These are phyloP conservation scores for Xenopus laevis DNA, from an alignment of 2,113 vertebrate species.

Conservation along the genomic window DNA sequence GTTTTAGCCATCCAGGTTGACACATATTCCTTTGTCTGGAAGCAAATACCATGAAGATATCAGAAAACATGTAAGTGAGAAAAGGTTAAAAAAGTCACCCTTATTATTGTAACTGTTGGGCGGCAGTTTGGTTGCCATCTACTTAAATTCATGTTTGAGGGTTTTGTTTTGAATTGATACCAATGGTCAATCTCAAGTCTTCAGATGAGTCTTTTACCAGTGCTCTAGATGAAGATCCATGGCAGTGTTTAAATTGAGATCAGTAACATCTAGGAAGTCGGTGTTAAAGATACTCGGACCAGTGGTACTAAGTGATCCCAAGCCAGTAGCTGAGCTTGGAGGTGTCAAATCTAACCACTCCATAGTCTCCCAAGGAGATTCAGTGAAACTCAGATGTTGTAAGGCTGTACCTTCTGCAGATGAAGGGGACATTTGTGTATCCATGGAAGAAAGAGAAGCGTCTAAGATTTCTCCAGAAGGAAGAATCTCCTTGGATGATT, in stretches of 20 bases:
- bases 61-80: too few relatives aligned
- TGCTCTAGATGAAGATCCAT: slow-evolving; percentile 96
- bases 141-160: background rate
- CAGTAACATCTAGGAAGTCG: slow-evolving; percentile 90
- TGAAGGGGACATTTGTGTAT: slow-evolving; percentile 72
- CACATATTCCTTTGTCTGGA: too few relatives aligned
- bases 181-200: slow-evolving; percentile 5
- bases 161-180: slow-evolving; percentile 13
- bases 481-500: slow-evolving; percentile 76
- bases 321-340: slow-evolving; percentile 78
- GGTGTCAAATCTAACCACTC: slow-evolving; percentile 95
- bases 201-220: slow-evolving; percentile 68
- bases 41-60: too few relatives aligned
- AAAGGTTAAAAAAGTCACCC: background rate
- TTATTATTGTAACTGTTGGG: background rate
- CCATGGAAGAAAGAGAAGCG: slow-evolving; percentile 77
- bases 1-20: too few relatives aligned
- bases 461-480: slow-evolving; percentile 81
- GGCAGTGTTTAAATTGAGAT: slow-evolving; percentile 89
- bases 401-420: slow-evolving; percentile 75
- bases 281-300: slow-evolving; percentile 91
- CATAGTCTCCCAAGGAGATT: slow-evolving; percentile 94
- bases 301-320: slow-evolving; percentile 67
- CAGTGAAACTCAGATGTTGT: slow-evolving; percentile 82
- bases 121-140: background rate